phyloP scores from a whole-genome alignment of 2,797 vertebrate genomes.

The Chelonia mydas region DNA sequence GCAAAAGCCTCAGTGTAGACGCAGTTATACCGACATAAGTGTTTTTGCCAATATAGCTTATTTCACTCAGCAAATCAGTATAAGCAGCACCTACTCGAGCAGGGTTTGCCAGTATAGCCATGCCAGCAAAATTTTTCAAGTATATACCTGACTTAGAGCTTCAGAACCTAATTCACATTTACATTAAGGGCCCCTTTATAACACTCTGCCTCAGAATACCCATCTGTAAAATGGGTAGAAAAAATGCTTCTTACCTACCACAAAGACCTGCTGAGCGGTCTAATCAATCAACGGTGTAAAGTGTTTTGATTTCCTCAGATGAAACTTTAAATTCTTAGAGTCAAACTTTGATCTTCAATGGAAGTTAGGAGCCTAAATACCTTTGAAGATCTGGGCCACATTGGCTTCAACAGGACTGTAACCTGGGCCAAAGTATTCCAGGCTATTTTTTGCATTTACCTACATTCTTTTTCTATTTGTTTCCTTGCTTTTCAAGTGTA shows the following conservation, averaged over 20 bases:
- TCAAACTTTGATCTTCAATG: neutral
- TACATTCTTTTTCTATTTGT: neutral
- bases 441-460: neutral
- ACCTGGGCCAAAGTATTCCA: neutral
- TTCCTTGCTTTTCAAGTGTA: neutral
- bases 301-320: slow-evolving; percentile 49
- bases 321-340: neutral
- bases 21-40: neutral
- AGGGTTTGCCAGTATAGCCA: slow-evolving; percentile 48
- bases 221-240: slow-evolving; percentile 35
- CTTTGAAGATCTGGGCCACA: neutral
- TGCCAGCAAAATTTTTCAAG: slow-evolving; percentile 64
- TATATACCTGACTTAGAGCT: slow-evolving; percentile 63
- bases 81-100: neutral
- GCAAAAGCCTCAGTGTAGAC: neutral
- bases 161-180: slow-evolving; percentile 63
- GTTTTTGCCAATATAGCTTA: no score
- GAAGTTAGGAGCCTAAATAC: neutral
- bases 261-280: neutral
- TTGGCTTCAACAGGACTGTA: neutral
- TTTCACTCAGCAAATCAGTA: no score
- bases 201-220: neutral
- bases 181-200: slow-evolving; percentile 59
- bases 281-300: slow-evolving; percentile 34
- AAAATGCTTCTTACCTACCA: slow-evolving; percentile 60